Evolutionary conservation across 1,140 invertebrate genomes (phyloP), one percentile per base, ranked within the genome.

Genomic region (Bradynema listronoti): DNA sequence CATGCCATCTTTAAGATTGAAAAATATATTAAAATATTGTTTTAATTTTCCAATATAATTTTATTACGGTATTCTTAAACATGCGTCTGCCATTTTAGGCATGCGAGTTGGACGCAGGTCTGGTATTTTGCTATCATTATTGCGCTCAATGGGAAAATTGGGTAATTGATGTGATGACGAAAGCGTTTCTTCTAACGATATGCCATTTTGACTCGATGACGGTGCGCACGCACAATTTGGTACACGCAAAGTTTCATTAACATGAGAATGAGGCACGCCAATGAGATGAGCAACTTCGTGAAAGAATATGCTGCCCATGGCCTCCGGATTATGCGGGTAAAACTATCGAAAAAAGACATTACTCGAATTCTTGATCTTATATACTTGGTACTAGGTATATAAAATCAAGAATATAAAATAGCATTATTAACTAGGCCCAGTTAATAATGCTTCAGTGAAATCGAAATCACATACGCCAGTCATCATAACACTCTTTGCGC

Each of bases 221-320:
- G 29, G n/a, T 19, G 39, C 47, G 39, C 72, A 74, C 3, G 41
- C 45, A 59, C 72, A 75, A 29, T 75, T 75, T 6, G 75, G 66
- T 9, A 75, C 66, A 46, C 66, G 43, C 6, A 75, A 34, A 0
- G 75, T 61, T 24, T 72, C 60, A 50, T 72, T 70, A 4, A 54
- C 25, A 16, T 54, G 51, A 22, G 50, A 22, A 49, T 75, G 72
- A 3, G 72, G 66, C 3, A 75, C 66, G 19, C 72, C 71, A 2
- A 78, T 19, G 19, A 78, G 59, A 39, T 78, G 71, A 11, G 59
- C 56, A n/a, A 75, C 62, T 45, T 75, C 72, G 34, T 75, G 72
- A 58, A 75, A 75, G 56, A 78, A 76, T 16, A 75, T 75, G 29
- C 56, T 46, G 11, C 70, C 74, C 75, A 75, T 78, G 30, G 66